phyloP scores from a whole-genome alignment of 1,140 invertebrate species.

The Solen grandis region DNA sequence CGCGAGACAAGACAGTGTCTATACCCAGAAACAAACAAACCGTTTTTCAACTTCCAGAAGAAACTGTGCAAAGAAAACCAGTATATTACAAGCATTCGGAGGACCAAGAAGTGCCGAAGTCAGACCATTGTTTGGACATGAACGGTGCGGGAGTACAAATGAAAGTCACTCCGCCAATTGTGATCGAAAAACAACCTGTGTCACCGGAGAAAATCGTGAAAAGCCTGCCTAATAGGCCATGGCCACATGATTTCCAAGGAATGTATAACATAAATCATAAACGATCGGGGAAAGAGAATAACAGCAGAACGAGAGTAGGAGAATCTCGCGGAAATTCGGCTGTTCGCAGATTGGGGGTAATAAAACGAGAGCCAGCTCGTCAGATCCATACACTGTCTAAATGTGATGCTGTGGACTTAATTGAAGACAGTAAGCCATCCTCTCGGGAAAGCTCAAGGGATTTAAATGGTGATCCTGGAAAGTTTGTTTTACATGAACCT shows the following conservation, averaged over 20 bases:
- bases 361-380: constrained; percentile 24
- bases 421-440: constrained; percentile 1
- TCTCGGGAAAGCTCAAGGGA: neutral
- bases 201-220: neutral
- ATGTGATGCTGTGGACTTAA: constrained; percentile 43
- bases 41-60: constrained; percentile 23
- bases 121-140: neutral
- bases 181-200: too few species aligned
- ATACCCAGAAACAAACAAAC: constrained; percentile 39
- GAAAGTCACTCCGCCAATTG: too few species aligned
- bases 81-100: constrained; percentile 54
- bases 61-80: constrained; percentile 44
- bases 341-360: neutral
- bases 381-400: constrained; percentile 14
- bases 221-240: neutral
- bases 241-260: neutral
- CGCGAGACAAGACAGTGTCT: constrained; percentile 27
- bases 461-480: neutral
- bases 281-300: neutral
- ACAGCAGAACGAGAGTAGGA: neutral
- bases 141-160: too few species aligned
- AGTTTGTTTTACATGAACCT: neutral
- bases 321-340: neutral
- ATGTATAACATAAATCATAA: too few species aligned
- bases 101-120: constrained; percentile 28